Conservation (phyloP, 2,888 invertebrate species). For the Euproctis similis region DNA sequence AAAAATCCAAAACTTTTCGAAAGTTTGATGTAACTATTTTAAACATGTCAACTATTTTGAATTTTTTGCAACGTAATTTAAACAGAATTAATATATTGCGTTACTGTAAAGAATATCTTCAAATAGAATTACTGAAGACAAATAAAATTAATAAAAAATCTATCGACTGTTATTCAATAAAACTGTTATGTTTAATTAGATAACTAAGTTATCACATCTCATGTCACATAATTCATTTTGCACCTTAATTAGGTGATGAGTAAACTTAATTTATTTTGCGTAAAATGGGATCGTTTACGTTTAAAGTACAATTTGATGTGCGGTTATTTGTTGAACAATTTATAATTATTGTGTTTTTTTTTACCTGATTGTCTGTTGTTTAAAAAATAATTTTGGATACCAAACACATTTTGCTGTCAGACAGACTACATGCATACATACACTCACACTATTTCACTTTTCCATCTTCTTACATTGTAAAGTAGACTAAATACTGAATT, state of each 20-base stretch:
- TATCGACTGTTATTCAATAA: constrained; percentile 58
- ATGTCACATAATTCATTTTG: constrained; percentile 22
- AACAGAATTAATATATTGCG: too few relatives aligned
- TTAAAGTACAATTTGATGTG: too few relatives aligned
- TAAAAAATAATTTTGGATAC: too few relatives aligned
- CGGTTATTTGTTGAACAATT: too few relatives aligned
- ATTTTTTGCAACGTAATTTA: too few relatives aligned
- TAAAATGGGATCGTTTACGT: constrained; percentile 19
- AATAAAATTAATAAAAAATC: constrained; percentile 57
- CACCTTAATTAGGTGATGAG: constrained; percentile 19
- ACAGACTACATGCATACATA: constrained; percentile 23
- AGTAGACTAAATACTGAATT: constrained; percentile 50
- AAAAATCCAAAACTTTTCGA: too few relatives aligned
- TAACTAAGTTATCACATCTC: constrained; percentile 16
- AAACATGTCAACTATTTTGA: too few relatives aligned
- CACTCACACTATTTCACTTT: constrained; percentile 43
- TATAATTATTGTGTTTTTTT: too few relatives aligned
- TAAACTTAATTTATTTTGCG: constrained; percentile 20
- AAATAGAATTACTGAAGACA: constrained; percentile 58
- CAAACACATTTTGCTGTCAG: constrained; percentile 25
- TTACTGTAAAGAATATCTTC: too few relatives aligned
- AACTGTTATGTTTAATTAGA: constrained; percentile 26
- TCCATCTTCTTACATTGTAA: constrained; percentile 59
- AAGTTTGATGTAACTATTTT: too few relatives aligned
- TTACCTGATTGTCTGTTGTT: too few relatives aligned